phyloP scores from a whole-genome alignment of 2,797 vertebrate genomes.

The Uromys caudimaculatus region DNA sequence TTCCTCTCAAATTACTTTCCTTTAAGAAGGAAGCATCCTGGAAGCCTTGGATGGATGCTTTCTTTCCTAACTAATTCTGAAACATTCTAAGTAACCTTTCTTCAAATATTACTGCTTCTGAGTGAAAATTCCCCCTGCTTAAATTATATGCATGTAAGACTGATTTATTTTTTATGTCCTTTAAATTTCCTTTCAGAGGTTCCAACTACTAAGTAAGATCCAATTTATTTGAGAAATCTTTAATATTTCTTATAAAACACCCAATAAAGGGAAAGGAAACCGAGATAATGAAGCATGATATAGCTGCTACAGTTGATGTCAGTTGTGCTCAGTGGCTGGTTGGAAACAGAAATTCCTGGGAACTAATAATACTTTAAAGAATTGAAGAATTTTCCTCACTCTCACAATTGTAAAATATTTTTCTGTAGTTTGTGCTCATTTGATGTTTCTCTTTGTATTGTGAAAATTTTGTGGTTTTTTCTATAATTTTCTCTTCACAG shows the following conservation, averaged over 20 bases:
- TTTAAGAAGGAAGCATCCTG: rapidly evolving
- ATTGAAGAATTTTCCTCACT: neutral
- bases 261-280: neutral
- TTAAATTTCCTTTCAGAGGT: conserved; percentile 1
- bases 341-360: neutral
- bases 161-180: neutral
- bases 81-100: neutral
- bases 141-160: neutral
- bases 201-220: neutral
- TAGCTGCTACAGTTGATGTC: neutral
- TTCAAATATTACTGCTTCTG: neutral
- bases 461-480: neutral
- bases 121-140: neutral
- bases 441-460: neutral
- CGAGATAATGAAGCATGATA: neutral
- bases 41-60: neutral
- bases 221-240: neutral
- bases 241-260: neutral
- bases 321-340: neutral
- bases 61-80: neutral
- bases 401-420: neutral
- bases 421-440: neutral
- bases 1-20: too few relatives aligned
- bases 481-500: neutral
- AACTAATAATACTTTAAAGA: neutral